A percentile compares a stretch with the other conserved stretches of the same genome.
These are phyloP conservation scores for Lasioglossum leucozonium DNA, from an alignment of 2,888 invertebrate species.

Conservation along the genomic window DNA sequence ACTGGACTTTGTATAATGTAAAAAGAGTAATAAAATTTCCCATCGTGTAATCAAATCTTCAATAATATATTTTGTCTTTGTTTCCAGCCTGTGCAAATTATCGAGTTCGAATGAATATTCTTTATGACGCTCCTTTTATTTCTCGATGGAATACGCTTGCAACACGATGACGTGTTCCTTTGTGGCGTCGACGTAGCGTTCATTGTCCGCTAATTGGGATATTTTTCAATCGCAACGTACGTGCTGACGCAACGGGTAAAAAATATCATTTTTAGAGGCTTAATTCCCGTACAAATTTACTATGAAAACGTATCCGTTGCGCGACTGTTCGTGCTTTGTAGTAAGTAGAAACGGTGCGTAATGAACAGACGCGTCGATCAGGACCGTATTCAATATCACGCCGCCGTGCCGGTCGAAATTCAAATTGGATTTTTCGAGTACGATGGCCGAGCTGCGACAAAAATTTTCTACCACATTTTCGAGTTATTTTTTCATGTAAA, in stretches of 20 bases:
- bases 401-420: neutral
- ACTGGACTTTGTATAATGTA: neutral
- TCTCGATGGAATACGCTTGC: neutral
- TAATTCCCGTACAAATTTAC: neutral
- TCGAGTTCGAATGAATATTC: neutral
- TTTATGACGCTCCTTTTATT: neutral
- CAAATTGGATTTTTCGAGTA: neutral
- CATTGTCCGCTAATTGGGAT: neutral
- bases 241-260: neutral
- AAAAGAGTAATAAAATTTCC: neutral
- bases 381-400: neutral
- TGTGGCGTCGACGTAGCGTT: neutral
- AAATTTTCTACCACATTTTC: neutral
- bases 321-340: neutral
- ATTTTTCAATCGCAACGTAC: neutral
- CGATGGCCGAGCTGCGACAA: neutral
- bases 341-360: constrained; percentile 7
- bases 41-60: neutral
- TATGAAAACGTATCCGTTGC: neutral
- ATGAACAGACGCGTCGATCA: neutral
- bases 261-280: neutral
- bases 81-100: neutral
- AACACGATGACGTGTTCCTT: neutral
- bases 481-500: constrained; percentile 16
- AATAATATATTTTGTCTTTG: too few relatives aligned